Evolutionary conservation across 2,113 vertebrate genomes (phyloP).

Genomic region (Cyprinodon brontotheroides): DNA sequence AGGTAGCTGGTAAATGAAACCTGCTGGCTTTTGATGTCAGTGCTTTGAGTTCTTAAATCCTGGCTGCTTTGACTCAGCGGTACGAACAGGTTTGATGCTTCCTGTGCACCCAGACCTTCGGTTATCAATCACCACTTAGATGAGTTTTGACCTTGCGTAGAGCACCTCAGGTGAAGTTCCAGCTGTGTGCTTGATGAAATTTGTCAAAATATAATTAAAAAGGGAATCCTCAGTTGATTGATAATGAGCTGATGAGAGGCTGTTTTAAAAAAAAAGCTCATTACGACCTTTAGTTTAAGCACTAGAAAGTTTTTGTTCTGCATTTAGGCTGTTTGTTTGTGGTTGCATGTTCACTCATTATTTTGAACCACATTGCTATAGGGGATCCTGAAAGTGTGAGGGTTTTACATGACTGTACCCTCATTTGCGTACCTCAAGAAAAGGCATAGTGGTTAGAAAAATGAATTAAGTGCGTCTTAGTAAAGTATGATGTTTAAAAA

Average conservation of each 20-base stretch:
- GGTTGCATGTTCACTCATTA: too few species aligned
- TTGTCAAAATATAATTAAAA: conserved; percentile 7
- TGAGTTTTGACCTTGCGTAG: conserved; percentile 5
- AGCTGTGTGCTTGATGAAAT: conserved; percentile 7
- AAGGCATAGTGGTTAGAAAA: not conserved
- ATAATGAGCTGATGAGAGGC: not conserved
- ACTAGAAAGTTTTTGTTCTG: not conserved
- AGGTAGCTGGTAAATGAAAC: conserved; percentile 21
- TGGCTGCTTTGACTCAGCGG: conserved; percentile 60
- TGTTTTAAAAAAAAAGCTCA: too few species aligned
- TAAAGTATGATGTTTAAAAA: too few species aligned
- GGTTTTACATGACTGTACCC: too few species aligned
- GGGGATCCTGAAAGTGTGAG: too few species aligned
- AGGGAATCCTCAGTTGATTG: not conserved
- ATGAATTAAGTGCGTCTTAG: not conserved
- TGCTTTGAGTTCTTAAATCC: conserved; percentile 19
- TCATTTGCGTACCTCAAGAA: not conserved
- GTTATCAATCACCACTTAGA: conserved; percentile 40
- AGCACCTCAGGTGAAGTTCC: conserved; percentile 15
- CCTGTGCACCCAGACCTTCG: conserved; percentile 32
- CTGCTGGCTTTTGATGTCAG: conserved; percentile 13
- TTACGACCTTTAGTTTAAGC: not conserved
- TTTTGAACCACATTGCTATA: too few species aligned
- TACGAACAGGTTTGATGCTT: conserved; percentile 16
- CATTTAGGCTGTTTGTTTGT: not conserved